These are phyloP conservation scores for Pardalotus punctatus DNA, from an alignment of 2,113 vertebrate genomes.

Conservation along the genomic window DNA sequence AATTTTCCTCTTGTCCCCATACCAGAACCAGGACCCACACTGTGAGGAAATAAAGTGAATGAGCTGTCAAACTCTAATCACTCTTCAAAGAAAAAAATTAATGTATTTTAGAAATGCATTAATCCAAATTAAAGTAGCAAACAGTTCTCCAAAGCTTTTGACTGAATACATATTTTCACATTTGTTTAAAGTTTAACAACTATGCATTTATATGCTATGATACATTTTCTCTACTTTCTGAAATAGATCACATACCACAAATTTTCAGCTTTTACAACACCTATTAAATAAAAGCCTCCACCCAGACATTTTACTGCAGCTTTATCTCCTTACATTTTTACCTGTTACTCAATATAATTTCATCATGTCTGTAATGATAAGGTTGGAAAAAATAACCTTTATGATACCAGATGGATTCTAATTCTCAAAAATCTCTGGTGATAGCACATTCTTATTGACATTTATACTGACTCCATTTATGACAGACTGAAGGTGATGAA, in stretches of 20 bases:
- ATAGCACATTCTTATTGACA: slow-evolving; percentile 73
- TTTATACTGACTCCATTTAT: slow-evolving; percentile 74
- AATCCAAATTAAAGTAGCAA: neutral
- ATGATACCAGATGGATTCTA: slow-evolving; percentile 59
- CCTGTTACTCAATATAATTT: slow-evolving; percentile 51
- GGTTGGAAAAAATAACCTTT: slow-evolving; percentile 70
- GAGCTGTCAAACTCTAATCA: neutral
- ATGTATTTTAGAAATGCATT: neutral
- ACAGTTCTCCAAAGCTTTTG: neutral
- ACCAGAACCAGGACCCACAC: neutral
- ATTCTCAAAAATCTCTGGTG: slow-evolving; percentile 62
- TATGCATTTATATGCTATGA: neutral
- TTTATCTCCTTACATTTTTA: slow-evolving; percentile 40
- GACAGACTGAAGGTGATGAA: slow-evolving; percentile 77
- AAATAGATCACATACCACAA: neutral
- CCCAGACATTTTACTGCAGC: neutral
- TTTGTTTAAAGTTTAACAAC: neutral
- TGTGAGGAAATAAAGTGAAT: neutral
- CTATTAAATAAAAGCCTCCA: slow-evolving; percentile 12
- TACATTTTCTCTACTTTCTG: neutral
- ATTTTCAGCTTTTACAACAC: slow-evolving; percentile 14
- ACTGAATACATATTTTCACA: neutral
- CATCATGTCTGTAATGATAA: slow-evolving; percentile 51
- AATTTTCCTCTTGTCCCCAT: neutral
- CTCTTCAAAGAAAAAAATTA: neutral